These are phyloP conservation scores for Rhogogaster chlorosoma DNA, from an alignment of 2,888 invertebrate species.

Conservation along the genomic window DNA sequence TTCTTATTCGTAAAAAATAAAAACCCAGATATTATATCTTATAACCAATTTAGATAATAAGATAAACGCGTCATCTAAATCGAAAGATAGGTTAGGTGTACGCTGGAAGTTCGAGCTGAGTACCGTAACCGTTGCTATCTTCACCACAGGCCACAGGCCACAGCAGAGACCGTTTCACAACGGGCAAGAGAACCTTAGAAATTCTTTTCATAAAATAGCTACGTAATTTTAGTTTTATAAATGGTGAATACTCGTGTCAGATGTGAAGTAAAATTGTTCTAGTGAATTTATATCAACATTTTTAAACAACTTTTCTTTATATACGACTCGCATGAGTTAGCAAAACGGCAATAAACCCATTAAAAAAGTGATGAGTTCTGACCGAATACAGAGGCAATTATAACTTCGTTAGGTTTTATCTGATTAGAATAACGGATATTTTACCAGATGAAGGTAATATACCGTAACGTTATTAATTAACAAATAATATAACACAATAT, in stretches of 20 bases:
- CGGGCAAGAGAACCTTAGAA: slow-evolving; percentile 14
- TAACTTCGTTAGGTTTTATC: background rate
- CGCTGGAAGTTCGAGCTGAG: slow-evolving; percentile 37
- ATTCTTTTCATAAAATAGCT: slow-evolving; percentile 21
- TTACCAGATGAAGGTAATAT: slow-evolving; percentile 47
- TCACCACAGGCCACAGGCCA: slow-evolving; percentile 34
- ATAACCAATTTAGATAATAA: slow-evolving; percentile 10
- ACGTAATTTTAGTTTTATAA: slow-evolving; percentile 7
- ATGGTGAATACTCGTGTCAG: background rate
- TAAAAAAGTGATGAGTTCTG: slow-evolving; percentile 22
- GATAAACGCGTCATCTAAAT: slow-evolving; percentile 45
- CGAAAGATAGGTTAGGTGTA: slow-evolving; percentile 50
- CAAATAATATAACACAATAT: slow-evolving; percentile 5
- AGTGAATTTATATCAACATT: background rate
- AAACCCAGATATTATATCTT: slow-evolving; percentile 6
- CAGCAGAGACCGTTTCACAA: slow-evolving; percentile 41
- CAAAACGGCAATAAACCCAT: slow-evolving; percentile 7
- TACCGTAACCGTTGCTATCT: slow-evolving; percentile 40
- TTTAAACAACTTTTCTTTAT: background rate
- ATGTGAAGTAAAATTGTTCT: background rate
- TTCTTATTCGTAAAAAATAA: background rate
- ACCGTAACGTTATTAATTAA: background rate
- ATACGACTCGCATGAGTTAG: slow-evolving; percentile 30
- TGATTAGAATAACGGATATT: background rate
- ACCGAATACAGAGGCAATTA: background rate